Evolutionary conservation across 1,140 invertebrate genomes (phyloP), one percentile per base, ranked within the genome.

Genomic region (Drosophila kikkawai): DNA sequence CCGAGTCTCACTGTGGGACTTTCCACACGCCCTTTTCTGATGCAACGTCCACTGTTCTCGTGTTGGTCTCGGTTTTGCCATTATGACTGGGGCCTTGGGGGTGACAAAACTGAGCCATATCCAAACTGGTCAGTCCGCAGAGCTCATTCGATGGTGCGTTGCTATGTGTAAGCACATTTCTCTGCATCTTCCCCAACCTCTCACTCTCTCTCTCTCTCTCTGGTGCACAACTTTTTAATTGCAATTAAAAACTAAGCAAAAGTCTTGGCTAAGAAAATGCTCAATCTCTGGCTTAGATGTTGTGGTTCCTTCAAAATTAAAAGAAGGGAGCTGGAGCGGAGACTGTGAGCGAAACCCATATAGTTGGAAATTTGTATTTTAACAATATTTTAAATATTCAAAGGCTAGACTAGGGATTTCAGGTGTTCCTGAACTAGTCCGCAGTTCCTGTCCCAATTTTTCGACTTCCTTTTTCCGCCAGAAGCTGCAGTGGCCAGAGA

Each of bases 181-280:
- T 22, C 22, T 55, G 13, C 26, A 41, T 65, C 55, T 60, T 57
- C 29, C 47, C 32, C 36, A 15, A 12, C 9, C 22, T 70, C 15
- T 22, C 22, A 22, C 22, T 22, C 22, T 22, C 22, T 9, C 53
- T 7, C 41, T 6, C 26, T 9, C 44, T 7, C 45, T 7, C 41
- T 41, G 66, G 76, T 29, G n/a, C 59, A 71, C 63, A 88, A 85
- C 85, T 90, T 85, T 88, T 90, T 85, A 90, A 88, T 88, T 90
- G 85, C 84, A 88, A 88, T 88, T 88, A 84, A 88, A 88, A 85
- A 79, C 81, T 81, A 79, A 88, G 84, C 65, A 75, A 80, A 80
- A 83, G 76, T 82, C 83, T 76, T 80, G 57, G 66, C 53, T 53
- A 79, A 70, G 66, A 79, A 79, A 71, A 51, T 73, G 19, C 19